Base-by-base conservation (phyloP, 2,113 vertebrate genomes). In the Pholis gunnellus region DNA sequence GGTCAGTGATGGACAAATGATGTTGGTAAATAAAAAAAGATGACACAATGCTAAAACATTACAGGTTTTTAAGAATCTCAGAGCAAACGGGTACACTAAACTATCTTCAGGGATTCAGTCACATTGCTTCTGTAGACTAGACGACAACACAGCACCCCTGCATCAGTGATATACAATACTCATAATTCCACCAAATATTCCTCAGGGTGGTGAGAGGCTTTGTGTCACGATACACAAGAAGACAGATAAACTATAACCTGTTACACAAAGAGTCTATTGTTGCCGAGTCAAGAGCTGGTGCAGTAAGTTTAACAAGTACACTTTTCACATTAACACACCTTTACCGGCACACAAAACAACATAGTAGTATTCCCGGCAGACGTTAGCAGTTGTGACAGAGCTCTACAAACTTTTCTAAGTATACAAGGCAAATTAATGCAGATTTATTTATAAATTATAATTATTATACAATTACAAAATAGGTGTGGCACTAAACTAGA, bases 191-290 rank as follows among this genome's bases (percentile, higher is more conserved):
- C 52, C n/a, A 60, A 73, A 65, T 75, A 72, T 82, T n/a, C 65
- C 60, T 46, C 31, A 6, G 66, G 38, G 50, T 40, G 63, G 25
- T 48, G 50, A 83, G 57, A 83, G 54, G 2, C 56, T 69, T 76
- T 79, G 50, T 85, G 54, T 68, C 50, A 34, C 40, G 52, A 64
- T 60, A 63, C 48, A 78, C 44, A 15, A 57, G 48, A 52, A 72
- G 4, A 75, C 14, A 72, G 57, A 63, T 84, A 80, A 86, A 0
- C 38, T 52, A 13, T 52, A 65, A 78, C 46, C 57, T 69, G 36
- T 34, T 29, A 48, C 65, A 90, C 87, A 88, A 87, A 83, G 74
- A 13, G 15, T 29, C 40, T 54, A 83, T 89, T 89, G 83, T 90
- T 22, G 29, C 50, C 11, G 46, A 78, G 63, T 72, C 54, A 80